Base-by-base conservation (phyloP, 2,797 vertebrate species). In the Fistularia tabacaria region DNA sequence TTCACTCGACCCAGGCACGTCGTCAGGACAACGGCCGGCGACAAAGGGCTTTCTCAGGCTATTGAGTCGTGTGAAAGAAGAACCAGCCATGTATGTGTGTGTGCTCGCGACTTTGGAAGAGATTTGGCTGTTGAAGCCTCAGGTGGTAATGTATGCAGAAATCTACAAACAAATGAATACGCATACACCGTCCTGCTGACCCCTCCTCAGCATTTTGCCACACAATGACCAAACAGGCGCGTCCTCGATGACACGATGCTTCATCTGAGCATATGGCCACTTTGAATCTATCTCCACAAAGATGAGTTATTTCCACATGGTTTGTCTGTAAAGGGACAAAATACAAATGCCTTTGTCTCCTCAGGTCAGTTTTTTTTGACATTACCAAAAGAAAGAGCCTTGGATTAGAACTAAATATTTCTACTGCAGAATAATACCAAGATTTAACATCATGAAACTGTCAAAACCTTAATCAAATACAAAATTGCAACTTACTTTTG, bases 131-230 rank as follows among this genome's bases (percentile, higher is more conserved):
- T 81, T 69, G 63, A 54, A 80, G 70, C 68, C 46, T 83, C 88
- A 88, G 86, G 85, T 85, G 87, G 83, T 90, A 89, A 90, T 90
- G 81, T 88, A 90, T 89, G 85, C 89, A 77, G 79, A 68, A 77
- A 73, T 84, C 76, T 75, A 61, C 86, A 85, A 86, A 85, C 81
- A 84, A 77, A 85, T 79, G 74, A 82, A 84, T 76, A 77, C 82
- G 52, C 81, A 84, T 76, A 76, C 72, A 73, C 66, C 60, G 74
- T 73, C 71, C 66, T 66, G 75, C 9, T 54, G 73, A 70, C 62
- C 39, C 71, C 80, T 80, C 64, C 69, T 77, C 62, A 75, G 72
- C 69, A 78, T 84, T 80, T 76, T 82, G 79, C 57, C 64, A 62
- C 72, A 85, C 84, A 86, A 85, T 82, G 76, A 77, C 67, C 68